phyloP scores from a whole-genome alignment of 2,888 invertebrate species.

The Drosophila macrospina region DNA sequence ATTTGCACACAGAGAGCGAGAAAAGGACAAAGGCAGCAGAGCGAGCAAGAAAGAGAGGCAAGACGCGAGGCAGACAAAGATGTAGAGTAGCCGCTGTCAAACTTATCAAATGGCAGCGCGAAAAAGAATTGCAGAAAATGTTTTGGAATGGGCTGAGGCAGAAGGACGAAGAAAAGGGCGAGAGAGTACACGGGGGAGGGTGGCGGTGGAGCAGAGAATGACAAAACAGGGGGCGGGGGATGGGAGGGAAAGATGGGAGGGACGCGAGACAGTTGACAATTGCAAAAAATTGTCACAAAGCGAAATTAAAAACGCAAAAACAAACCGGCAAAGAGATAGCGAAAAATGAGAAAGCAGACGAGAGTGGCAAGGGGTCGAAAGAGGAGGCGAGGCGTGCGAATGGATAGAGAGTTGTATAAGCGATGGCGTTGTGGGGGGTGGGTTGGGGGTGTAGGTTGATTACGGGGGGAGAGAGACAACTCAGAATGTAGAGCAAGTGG shows the following conservation, averaged over 20 bases:
- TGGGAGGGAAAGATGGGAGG: not conserved
- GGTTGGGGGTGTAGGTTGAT: too few relatives aligned
- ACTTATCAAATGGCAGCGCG: constrained; percentile 78
- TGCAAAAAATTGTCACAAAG: constrained; percentile 73
- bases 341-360: not conserved
- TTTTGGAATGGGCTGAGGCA: not conserved
- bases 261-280: constrained; percentile 49
- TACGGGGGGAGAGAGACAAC: constrained; percentile 29
- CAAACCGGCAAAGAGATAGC: constrained; percentile 51
- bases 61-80: constrained; percentile 26
- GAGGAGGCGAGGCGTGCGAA: not conserved
- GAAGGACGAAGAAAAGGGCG: not conserved
- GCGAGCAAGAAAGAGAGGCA: not conserved
- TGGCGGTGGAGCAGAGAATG: not conserved
- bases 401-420: too few relatives aligned
- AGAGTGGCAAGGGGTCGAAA: not conserved
- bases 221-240: not conserved
- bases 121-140: constrained; percentile 53
- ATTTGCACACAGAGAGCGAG: constrained; percentile 68
- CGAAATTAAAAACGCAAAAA: constrained; percentile 79
- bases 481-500: constrained; percentile 76
- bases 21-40: constrained; percentile 19
- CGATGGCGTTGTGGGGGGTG: not conserved
- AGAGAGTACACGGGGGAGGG: too few relatives aligned
- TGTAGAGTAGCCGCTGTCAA: constrained; percentile 76